A percentile compares a stretch with the other conserved stretches of the same genome.
Conservation (phyloP, 2,113 vertebrate species). For the Xyliphius kryptos region DNA sequence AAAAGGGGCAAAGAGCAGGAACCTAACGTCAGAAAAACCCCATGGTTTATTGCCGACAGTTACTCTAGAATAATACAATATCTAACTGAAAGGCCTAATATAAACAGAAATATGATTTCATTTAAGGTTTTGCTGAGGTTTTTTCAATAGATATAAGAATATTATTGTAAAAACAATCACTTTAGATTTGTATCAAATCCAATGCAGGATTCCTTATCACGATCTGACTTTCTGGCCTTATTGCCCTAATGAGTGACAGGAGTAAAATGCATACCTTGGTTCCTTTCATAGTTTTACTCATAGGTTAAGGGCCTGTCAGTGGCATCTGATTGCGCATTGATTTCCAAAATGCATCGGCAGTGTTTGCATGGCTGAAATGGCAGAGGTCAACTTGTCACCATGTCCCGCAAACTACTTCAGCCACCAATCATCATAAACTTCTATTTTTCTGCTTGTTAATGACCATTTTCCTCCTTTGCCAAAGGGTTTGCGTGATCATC, state of each 20-base stretch:
- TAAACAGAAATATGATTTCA: no score
- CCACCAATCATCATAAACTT: constrained; percentile 28
- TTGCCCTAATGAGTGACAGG: constrained; percentile 15
- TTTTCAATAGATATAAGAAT: no score
- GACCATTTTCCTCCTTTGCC: neutral
- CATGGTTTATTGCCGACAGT: neutral
- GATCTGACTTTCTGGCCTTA: no score
- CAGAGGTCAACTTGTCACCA: constrained; percentile 32
- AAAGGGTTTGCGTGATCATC: neutral
- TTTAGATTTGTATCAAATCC: no score
- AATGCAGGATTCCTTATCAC: no score
- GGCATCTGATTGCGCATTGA: constrained; percentile 30
- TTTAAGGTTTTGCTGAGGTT: no score
- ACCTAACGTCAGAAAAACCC: neutral
- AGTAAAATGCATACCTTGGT: neutral
- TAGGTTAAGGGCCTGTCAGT: constrained; percentile 15
- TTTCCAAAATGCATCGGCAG: neutral
- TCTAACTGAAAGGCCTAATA: no score
- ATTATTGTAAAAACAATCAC: no score
- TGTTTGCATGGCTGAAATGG: constrained; percentile 27
- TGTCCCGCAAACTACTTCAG: constrained; percentile 22
- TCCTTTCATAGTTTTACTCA: constrained; percentile 6
- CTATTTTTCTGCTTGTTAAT: constrained; percentile 11
- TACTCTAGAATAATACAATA: no score
- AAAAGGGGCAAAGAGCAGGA: constrained; percentile 39